Evolutionary conservation across 2,113 vertebrate genomes (phyloP).

Genomic region (Xiphophorus couchianus): DNA sequence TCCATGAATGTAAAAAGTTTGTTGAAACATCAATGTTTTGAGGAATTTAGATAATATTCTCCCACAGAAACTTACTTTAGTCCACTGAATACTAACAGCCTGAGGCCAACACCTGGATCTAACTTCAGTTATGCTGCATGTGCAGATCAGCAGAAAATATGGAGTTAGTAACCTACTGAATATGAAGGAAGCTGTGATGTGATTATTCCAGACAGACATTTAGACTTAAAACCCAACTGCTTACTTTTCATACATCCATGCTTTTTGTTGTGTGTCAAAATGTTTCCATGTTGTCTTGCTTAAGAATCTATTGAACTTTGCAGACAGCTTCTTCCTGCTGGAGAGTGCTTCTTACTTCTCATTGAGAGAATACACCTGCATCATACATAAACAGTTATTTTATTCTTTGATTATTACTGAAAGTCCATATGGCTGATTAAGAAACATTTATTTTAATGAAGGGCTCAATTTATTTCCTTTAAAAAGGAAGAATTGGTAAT

Average conservation of each 20-base stretch:
- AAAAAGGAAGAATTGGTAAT: too few relatives aligned
- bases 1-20: conserved; percentile 37
- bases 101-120: conserved; percentile 38
- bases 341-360: too few relatives aligned
- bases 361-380: too few relatives aligned
- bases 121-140: conserved; percentile 51
- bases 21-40: conserved; percentile 33
- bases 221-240: conserved; percentile 10
- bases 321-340: conserved; percentile 10
- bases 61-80: conserved; percentile 32
- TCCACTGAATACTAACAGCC: conserved; percentile 21
- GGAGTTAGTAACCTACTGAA: conserved; percentile 1
- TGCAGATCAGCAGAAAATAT: conserved; percentile 48
- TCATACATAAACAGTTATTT: too few relatives aligned
- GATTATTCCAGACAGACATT: conserved; percentile 16
- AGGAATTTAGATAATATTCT: conserved; percentile 63
- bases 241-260: background rate
- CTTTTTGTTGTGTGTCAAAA: background rate
- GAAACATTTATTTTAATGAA: background rate
- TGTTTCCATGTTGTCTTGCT: background rate
- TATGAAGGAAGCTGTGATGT: background rate
- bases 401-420: background rate
- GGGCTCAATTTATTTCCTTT: too few relatives aligned
- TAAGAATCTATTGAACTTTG: background rate
- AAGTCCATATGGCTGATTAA: background rate